Base-by-base conservation (phyloP, 2,888 invertebrate species). In the Chrysodeixis includens region DNA sequence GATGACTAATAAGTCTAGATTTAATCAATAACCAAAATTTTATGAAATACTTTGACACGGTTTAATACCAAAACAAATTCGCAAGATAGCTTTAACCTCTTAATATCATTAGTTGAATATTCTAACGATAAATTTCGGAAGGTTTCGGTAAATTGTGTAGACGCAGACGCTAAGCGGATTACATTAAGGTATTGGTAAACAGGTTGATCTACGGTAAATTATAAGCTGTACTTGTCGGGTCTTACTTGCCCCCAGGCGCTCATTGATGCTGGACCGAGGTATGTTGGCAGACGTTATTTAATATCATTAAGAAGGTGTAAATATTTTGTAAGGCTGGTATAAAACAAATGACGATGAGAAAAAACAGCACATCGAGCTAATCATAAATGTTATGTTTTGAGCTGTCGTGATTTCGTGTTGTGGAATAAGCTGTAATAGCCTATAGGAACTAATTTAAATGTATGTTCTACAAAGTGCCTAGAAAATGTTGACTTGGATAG, bases 131-230 rank as follows among this genome's bases (percentile, higher is more conserved):
- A 49, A 46, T 46, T 46, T 49, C 10, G 20, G 46, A 9, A 49
- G 46, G 46, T 49, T 49, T 49, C 18, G 46, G 18, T 49, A 49
- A 49, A 49, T 49, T 49, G 46, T 46, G 16, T 49, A 49, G 46
- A 49, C 46, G 46, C 10, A 49, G 18, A 20, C 18, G 46, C 46
- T 49, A 49, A 49, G 46, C 46, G 18, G 46, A 49, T 49, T 49
- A 49, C 46, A 20, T 49, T 20, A 49, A 49, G 18, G 46, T 49
- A 49, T 49, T 49, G 20, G 46, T 49, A 49, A 49, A 49, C 46
- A 20, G 46, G 18, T 49, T 49, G 46, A 49, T 49, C 46, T 49
- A 49, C 46, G 9, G 46, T 49, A 49, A 49, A 49, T 49, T 49
- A 49, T 20, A 20, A 46, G 46, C 46, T 49, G 9, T 18, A 49